Base-by-base conservation (phyloP, 1,140 invertebrate species). In the Dryas iulia region DNA sequence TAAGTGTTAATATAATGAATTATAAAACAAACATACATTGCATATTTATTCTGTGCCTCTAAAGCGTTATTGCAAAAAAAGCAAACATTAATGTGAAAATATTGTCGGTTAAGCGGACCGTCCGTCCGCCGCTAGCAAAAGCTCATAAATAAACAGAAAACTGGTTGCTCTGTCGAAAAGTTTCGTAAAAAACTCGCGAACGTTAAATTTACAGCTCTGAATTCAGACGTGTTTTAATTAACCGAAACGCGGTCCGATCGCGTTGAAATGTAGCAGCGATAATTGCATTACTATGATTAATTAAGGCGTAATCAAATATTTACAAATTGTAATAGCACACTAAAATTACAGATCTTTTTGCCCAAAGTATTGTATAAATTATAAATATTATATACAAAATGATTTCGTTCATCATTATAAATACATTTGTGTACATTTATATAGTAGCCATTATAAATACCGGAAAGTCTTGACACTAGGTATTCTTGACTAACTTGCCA, bases 91-190 rank as follows among this genome's bases (percentile, higher is more conserved):
- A 85, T 88, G 79, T 86, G 74, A 81, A 88, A 88, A 84, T 85
- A 87, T 86, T 84, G 83, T 84, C 70, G 82, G 83, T 82, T 74
- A 79, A 84, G 82, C 81, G 71, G 68, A 73, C 75, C 76, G 79
- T 80, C 78, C 79, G 75, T 81, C 79, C 75, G 77, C 60, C 72
- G 78, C 74, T 79, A 78, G 78, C 79, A 76, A 83, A 87, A 87
- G 84, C 88, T 88, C 86, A 86, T 90, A 90, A 89, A 90, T 89
- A 89, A 90, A 88, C 86, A 86, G 76, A 82, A 77, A 87, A 87
- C 86, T 87, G 88, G 82, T 85, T 84, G 86, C 78, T 81, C 79
- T 81, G 88, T 90, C 82, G 84, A 86, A 89, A 90, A 89, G 86
- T 90, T 89, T 73, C 72, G 66, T 74, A 77, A 86, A 88, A 89